Evolutionary conservation across 1,140 invertebrate genomes (phyloP).

Genomic region (Aphaenogaster rudis): DNA sequence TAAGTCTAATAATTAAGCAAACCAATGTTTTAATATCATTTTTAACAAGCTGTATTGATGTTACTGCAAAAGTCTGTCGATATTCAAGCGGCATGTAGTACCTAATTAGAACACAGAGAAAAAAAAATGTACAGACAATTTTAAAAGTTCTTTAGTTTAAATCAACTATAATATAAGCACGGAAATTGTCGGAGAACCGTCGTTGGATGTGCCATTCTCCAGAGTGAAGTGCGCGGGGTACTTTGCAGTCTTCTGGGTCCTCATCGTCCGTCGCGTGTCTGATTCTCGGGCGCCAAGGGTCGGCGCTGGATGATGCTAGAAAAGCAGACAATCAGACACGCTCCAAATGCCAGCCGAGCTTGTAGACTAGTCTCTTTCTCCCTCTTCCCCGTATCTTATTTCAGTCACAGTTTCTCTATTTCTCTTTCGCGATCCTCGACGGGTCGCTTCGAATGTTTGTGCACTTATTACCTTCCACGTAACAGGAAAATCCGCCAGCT

Average conservation of each 20-base stretch:
- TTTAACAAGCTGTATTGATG: conserved; percentile 7
- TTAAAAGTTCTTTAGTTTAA: background rate
- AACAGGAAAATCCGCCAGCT: background rate
- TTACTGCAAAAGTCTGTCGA: background rate
- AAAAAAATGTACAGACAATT: background rate
- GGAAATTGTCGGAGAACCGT: background rate
- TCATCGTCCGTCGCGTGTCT: conserved; percentile 55
- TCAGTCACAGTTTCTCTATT: conserved; percentile 5
- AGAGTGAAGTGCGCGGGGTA: conserved; percentile 50
- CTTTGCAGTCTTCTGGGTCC: conserved; percentile 62
- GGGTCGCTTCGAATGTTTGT: background rate
- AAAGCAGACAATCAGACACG: conserved; percentile 79
- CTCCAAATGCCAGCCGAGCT: conserved; percentile 69
- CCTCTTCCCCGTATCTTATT: conserved; percentile 34
- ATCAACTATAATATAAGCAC: conserved; percentile 2
- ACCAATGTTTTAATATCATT: background rate
- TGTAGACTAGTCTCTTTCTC: conserved; percentile 32
- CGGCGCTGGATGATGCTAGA: conserved; percentile 69
- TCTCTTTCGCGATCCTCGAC: background rate
- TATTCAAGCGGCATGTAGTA: background rate
- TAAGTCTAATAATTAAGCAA: background rate
- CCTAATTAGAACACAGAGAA: background rate
- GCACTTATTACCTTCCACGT: background rate
- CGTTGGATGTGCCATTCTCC: conserved; percentile 9
- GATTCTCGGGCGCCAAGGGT: conserved; percentile 58